Evolutionary conservation across 2,113 vertebrate species (phyloP), one percentile per base, ranked within the genome.

Genomic region (Microcebus tavaratra): DNA sequence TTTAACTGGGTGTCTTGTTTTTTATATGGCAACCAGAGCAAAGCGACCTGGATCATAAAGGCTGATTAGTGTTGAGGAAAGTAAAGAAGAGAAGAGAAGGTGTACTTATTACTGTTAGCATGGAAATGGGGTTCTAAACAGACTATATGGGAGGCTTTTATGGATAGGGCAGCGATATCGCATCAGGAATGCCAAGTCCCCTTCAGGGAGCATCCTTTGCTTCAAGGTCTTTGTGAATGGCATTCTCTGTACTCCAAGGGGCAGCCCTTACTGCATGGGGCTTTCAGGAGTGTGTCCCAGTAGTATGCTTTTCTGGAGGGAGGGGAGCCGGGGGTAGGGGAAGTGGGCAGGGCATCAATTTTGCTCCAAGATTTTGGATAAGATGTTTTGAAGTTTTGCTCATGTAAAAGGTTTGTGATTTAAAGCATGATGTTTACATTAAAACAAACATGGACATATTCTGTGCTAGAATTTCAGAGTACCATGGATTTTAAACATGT

Each of bases 381-480:
- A 87, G 75, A 88, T 65, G 8, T 80, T 90, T 78, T 84, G n/a
- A 76, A 88, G 4, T 78, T 84, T 95, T 93, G n/a, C 17, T 91
- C 68, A 20, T 25, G 10, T n/a, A 11, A 50, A 87, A 72, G 27
- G 23, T 27, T 53, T 94, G 17, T 61, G 36, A 68, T 36, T 93
- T 68, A 70, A 57, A 39, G 63, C 6, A 4, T 17, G 36, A 25
- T 73, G 72, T 87, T 80, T 67, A 48, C 34, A 34, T 70, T 67
- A 96, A 93, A 73, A 42, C 13, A 65, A 70, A 29, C 39, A 63
- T 34, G 13, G 14, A 0, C 75, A 23, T 82, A 57, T 29, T 75
- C 57, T 68, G 27, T 61, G 45, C 6, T 29, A 80, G 42, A 90
- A 63, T 14, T 5, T 45, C 79, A 80, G 45, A 88, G 48, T 57